Conservation (phyloP, 2,888 invertebrate species). For the Phoenoteleia sp. region DNA sequence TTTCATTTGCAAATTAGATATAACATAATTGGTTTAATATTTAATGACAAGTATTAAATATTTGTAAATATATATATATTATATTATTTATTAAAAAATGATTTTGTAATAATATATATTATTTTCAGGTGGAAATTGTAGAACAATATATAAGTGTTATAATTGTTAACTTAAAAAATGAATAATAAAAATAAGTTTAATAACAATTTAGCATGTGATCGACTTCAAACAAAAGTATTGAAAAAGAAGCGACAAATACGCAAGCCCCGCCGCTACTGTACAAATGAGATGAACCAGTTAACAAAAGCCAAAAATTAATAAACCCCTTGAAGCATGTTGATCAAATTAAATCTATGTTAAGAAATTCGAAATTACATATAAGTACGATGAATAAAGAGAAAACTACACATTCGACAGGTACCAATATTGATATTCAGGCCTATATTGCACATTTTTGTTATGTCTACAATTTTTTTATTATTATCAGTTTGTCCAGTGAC, state of each 20-base stretch:
- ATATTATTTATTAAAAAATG: no score
- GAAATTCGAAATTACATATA: background rate
- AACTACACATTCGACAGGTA: background rate
- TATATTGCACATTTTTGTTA: background rate
- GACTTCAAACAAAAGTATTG: background rate
- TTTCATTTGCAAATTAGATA: no score
- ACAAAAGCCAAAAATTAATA: background rate
- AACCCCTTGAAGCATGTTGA: background rate
- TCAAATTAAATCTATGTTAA: background rate
- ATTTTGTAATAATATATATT: no score
- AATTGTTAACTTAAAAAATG: no score
- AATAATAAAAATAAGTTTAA: no score
- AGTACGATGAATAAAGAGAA: background rate
- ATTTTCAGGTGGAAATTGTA: no score
- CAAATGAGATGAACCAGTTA: background rate
- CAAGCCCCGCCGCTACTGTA: background rate
- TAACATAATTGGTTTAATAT: no score
- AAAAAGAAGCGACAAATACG: background rate
- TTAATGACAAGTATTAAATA: no score
- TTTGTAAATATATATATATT: no score
- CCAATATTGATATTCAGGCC: no score
- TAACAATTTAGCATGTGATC: background rate
- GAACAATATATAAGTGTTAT: no score
- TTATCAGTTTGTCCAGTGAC: no score
- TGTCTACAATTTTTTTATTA: background rate